Evolutionary conservation across 2,888 invertebrate genomes (phyloP).

Genomic region (Dynastes hyllus): DNA sequence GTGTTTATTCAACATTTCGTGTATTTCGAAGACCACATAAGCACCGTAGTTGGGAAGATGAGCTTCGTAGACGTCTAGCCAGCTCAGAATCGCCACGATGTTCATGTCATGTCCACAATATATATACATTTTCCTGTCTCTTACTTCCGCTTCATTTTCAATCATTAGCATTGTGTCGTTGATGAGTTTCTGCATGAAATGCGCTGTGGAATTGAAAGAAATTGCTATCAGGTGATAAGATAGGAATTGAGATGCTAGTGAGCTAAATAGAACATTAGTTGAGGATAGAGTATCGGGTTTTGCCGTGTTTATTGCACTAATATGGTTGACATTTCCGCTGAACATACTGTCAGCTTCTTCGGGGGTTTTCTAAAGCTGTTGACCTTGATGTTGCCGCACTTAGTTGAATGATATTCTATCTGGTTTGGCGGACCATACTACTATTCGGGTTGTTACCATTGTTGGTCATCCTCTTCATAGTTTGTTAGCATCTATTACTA

Average conservation of each 20-base stretch:
- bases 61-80: constrained; percentile 70
- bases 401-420: too few species aligned
- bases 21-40: constrained; percentile 61
- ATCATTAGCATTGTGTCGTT: constrained; percentile 33
- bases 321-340: too few species aligned
- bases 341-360: too few species aligned
- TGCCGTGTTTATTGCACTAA: too few species aligned
- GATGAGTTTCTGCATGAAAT: constrained; percentile 32
- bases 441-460: too few species aligned
- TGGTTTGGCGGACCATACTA: too few species aligned
- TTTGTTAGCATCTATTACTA: too few species aligned
- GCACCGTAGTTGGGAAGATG: constrained; percentile 64
- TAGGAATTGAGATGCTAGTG: neutral
- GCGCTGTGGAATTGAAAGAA: constrained; percentile 15
- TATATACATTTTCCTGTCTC: constrained; percentile 58
- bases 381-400: too few species aligned
- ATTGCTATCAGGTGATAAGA: neutral
- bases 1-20: constrained; percentile 66
- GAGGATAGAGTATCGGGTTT: too few species aligned
- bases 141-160: neutral
- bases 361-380: too few species aligned
- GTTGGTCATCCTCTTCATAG: too few species aligned
- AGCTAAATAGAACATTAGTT: neutral
- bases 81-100: constrained; percentile 70
- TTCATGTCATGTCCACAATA: constrained; percentile 75